Base-by-base conservation (phyloP, 2,888 invertebrate species). In the Melinaea marsaeus region DNA sequence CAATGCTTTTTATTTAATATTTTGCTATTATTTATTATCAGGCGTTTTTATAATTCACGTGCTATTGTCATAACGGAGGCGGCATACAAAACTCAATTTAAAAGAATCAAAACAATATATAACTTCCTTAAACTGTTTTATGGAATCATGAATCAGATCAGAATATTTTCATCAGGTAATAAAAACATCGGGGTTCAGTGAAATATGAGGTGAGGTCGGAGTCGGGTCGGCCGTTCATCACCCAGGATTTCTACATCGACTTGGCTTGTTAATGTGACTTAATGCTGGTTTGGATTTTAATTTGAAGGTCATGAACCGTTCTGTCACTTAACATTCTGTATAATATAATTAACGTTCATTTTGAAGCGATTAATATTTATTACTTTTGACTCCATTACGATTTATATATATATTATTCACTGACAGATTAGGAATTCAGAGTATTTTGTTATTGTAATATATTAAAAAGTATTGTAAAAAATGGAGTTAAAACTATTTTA, bases 81-180 rank as follows among this genome's bases (percentile, higher is more conserved):
- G 32, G 5, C 32, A 32, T 48, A 48, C 51, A 2, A 9, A 51
- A 32, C 22, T 32, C 3, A 32, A 51, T 48, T 48, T 48, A 48
- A 51, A 22, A 9, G 22, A 11, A 51, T 51, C 11, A 32, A 32
- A 51, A 22, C 6, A 51, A 32, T 51, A 42, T 42, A 51, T 51
- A 32, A 32, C 32, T 32, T 51, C 51, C 51, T 51, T 32, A 51
- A 51, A 51, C 7, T 32, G 35, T 42, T 37, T 13, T 7, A 13
- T 35, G 37, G 56, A 37, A 37, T 48, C 45, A 62, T 60, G 67
- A 64, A 65, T 67, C 72, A 71, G 75, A 81, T 81, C 78, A 79
- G 76, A 74, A 78, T 76, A 80, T 84, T 69, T 86, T 86, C 85
- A 84, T 82, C 84, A 82, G 84, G 83, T 83, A 79, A 84, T 87